Percentiles rank a stretch among this genome's conserved stretches.
These are phyloP conservation scores for Cetoscarus ocellatus DNA, from an alignment of 2,797 vertebrate species.

Conservation along the genomic window DNA sequence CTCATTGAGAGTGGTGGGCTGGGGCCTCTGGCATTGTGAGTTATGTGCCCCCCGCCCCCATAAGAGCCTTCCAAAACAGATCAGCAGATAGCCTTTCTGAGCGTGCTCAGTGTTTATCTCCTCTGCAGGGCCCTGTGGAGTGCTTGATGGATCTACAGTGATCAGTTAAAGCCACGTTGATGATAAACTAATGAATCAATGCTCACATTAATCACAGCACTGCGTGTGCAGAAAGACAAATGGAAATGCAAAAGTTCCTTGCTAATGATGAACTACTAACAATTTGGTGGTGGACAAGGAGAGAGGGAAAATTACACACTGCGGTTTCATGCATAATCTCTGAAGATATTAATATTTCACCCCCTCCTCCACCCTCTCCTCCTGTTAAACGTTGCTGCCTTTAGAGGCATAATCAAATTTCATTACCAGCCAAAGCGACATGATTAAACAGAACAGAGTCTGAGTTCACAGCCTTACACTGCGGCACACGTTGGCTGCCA, in stretches of 20 bases:
- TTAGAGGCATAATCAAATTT: constrained; percentile 99
- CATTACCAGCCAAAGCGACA: constrained; percentile 96
- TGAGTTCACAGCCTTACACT: constrained; percentile 83
- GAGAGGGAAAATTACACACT: constrained; percentile 96
- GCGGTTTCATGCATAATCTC: constrained; percentile 99
- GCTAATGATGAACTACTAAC: constrained; percentile 99
- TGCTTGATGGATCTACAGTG: constrained; percentile 87
- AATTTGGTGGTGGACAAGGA: constrained; percentile 97
- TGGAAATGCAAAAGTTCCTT: constrained; percentile 96
- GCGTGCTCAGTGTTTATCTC: constrained; percentile 70
- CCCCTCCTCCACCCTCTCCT: constrained; percentile 33
- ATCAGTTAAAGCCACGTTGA: constrained; percentile 98
- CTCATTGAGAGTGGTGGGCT: constrained; percentile 74
- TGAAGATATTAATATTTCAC: constrained; percentile 99
- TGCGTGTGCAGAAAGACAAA: constrained; percentile 93
- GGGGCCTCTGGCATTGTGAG: constrained; percentile 71
- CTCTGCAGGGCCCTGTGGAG: constrained; percentile 50
- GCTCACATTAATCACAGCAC: constrained; percentile 95
- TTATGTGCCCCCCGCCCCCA: constrained; percentile 67
- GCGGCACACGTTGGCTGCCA: constrained; percentile 76
- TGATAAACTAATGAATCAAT: constrained; percentile 99
- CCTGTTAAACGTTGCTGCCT: constrained; percentile 82
- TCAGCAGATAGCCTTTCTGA: constrained; percentile 67
- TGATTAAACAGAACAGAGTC: constrained; percentile 99
- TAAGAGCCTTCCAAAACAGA: constrained; percentile 66